Evolutionary conservation across 2,113 vertebrate genomes (phyloP).

Genomic region (Stercorarius parasiticus): DNA sequence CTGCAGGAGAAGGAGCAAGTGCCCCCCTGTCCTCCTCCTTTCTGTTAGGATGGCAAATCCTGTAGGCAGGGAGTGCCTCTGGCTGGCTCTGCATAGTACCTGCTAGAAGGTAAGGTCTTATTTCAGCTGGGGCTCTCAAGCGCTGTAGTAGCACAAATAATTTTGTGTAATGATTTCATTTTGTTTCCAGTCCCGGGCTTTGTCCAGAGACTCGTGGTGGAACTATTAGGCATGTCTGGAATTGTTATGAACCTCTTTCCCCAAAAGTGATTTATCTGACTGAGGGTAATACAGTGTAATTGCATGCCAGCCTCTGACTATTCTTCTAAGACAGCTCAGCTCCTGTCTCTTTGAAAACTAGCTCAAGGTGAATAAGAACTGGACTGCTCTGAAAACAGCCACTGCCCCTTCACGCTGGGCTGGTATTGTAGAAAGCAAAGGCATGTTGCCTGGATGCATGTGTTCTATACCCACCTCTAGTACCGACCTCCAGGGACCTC

Average conservation of each 20-base stretch:
- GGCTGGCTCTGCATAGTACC: not conserved
- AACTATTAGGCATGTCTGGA: constrained; percentile 34
- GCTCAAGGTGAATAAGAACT: not conserved
- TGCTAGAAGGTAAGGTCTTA: not conserved
- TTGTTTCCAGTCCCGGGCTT: constrained; percentile 2
- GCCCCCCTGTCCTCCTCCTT: not conserved
- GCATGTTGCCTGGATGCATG: not conserved
- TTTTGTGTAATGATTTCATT: constrained; percentile 47
- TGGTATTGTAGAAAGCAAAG: not conserved
- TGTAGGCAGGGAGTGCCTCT: not conserved
- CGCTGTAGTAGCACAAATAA: not conserved
- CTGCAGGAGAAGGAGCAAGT: not conserved
- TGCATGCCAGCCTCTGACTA: not conserved
- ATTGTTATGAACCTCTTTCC: constrained; percentile 14
- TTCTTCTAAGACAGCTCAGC: not conserved
- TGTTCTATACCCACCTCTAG: accelerated
- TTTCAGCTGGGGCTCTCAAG: constrained; percentile 11
- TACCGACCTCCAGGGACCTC: not conserved
- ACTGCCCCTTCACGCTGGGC: not conserved
- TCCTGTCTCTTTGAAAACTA: not conserved
- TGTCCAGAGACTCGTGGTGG: not conserved
- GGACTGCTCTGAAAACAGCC: not conserved
- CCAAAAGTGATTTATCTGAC: constrained; percentile 37
- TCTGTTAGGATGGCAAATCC: not conserved
- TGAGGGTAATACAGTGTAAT: not conserved